Evolutionary conservation across 1,140 invertebrate genomes (phyloP), one percentile per base, ranked within the genome.

Genomic region (Elysia chlorotica): DNA sequence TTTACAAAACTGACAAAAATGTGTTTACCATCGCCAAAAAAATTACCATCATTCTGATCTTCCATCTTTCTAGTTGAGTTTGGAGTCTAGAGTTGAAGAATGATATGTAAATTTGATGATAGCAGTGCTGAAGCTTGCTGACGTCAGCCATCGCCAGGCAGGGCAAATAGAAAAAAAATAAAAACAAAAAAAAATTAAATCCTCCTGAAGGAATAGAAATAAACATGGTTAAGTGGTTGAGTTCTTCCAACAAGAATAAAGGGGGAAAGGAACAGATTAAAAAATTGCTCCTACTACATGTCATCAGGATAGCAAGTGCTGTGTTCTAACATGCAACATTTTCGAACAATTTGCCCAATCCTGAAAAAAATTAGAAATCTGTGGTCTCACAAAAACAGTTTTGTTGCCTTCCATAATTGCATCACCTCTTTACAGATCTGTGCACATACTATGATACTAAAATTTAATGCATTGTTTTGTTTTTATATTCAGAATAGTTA

Each of bases 121-220:
- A 31, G 65, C 10, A 23, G 23, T 66, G 38, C 10, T 25, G 5
- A n/a, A 38, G 54, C 37, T 35, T 30, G 17, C 31, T 31, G 28
- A 69, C 33, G 33, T 4, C 23, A 48, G 38, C 41, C 41, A 48
- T 30, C 35, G 53, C 25, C 3, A 23, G 2, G 14, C 19, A 23
- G 63, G 63, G 63, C 37, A 28, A 65, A 61, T 38, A 59, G 54
- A 69, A 68, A 69, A 59, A 59, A 30, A 23, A 54, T 59, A 35
- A 35, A 54, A 57, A 69, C 57, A 69, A 69, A 69, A 69, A 69
- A 69, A 69, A 53, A 59, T 59, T 36, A 59, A 69, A 69, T 41
- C 67, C 67, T 69, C 67, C 67, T 69, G 67, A 69, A 69, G 67
- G 67, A 59, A 69, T 59, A 68, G 36, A 35, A 69, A n/a, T 10